Percentiles rank a stretch among this genome's conserved stretches.
phyloP scores from a whole-genome alignment of 2,888 invertebrate species.

The Syrphus vitripennis region DNA sequence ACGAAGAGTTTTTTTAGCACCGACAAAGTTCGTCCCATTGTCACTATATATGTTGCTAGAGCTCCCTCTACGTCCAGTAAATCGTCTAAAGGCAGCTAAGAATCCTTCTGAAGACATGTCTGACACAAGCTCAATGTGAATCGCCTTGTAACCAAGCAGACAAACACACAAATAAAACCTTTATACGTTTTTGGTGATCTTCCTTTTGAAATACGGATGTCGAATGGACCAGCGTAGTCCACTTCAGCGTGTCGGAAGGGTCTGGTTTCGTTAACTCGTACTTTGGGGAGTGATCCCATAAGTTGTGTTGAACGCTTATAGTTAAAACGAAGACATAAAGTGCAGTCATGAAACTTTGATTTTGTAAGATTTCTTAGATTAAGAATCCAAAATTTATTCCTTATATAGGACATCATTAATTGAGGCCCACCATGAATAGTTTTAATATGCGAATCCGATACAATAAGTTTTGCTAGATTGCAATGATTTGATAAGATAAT shows the following conservation, averaged over 20 bases:
- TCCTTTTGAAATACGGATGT: slow-evolving; percentile 6
- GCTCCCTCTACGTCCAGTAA: slow-evolving; percentile 21
- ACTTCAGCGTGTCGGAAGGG: neutral
- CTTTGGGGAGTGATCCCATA: slow-evolving; percentile 51
- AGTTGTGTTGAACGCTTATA: slow-evolving; percentile 21
- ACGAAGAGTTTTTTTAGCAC: neutral
- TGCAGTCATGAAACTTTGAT: neutral
- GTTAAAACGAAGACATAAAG: slow-evolving; percentile 3
- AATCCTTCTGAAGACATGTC: slow-evolving; percentile 25
- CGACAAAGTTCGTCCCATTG: slow-evolving; percentile 8
- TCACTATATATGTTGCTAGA: slow-evolving; percentile 4
- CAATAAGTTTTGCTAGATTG: slow-evolving; percentile 10
- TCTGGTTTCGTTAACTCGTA: slow-evolving; percentile 1
- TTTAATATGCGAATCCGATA: slow-evolving; percentile 12
- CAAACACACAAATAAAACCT: neutral
- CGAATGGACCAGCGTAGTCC: slow-evolving; percentile 60
- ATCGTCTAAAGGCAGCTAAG: neutral
- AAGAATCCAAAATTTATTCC: slow-evolving; percentile 23
- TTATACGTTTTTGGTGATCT: slow-evolving; percentile 30
- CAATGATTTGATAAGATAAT: slow-evolving; percentile 35
- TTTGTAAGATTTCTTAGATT: neutral
- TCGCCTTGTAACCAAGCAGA: slow-evolving; percentile 18
- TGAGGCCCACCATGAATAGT: neutral
- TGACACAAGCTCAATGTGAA: slow-evolving; percentile 21
- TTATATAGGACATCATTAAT: slow-evolving; percentile 36